phyloP scores from a whole-genome alignment of 2,888 invertebrate genomes.

The Thereva unica region DNA sequence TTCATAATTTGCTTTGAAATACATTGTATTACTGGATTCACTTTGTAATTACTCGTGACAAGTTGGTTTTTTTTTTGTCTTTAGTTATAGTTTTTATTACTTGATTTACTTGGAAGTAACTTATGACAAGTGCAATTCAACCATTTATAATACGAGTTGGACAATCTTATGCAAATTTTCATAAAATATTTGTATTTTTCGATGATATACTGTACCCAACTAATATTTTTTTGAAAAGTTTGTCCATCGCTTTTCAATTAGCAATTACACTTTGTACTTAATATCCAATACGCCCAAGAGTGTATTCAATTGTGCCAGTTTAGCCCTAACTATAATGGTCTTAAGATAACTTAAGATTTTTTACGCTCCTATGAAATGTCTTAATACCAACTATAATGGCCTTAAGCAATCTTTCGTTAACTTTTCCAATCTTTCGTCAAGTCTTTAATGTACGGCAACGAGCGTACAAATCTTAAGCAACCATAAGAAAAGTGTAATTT shows the following conservation, averaged over 20 bases:
- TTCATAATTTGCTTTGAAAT: too few species aligned
- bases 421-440: too few species aligned
- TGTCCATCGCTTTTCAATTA: background rate
- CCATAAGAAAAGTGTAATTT: too few species aligned
- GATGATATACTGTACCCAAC: constrained; percentile 10
- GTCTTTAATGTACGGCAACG: too few species aligned
- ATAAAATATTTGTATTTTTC: constrained; percentile 5
- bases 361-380: too few species aligned
- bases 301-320: constrained; percentile 3
- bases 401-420: too few species aligned
- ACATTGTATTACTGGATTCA: too few species aligned
- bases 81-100: background rate
- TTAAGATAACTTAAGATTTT: too few species aligned
- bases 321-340: too few species aligned
- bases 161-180: too few species aligned
- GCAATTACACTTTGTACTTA: constrained; percentile 3
- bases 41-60: background rate
- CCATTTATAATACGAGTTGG: constrained; percentile 14
- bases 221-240: constrained; percentile 9
- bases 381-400: too few species aligned
- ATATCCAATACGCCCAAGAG: constrained; percentile 4
- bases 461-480: too few species aligned
- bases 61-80: background rate
- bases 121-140: background rate
- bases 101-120: background rate